Evolutionary conservation across 2,888 invertebrate species (phyloP).

Genomic region (Coelinius sp.): DNA sequence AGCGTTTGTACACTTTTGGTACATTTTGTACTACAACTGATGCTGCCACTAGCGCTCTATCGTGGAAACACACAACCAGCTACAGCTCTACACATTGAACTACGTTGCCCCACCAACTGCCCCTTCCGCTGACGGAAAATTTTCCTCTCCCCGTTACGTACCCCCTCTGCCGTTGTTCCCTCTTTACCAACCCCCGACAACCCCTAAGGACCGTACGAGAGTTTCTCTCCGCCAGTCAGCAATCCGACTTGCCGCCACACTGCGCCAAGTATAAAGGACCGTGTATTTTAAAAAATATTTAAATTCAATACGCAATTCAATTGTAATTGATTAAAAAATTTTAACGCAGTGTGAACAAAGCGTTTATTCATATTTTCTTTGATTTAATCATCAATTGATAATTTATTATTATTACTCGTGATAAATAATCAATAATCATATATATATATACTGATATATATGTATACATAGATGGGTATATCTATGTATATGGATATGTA

Average conservation of each 20-base stretch:
- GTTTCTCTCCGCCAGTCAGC: constrained; percentile 68
- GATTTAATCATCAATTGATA: not conserved
- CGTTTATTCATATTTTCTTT: not conserved
- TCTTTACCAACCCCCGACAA: constrained; percentile 37
- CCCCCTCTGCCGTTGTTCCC: constrained; percentile 51
- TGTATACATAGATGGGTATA: too few relatives aligned
- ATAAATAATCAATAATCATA: not conserved
- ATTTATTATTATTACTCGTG: not conserved
- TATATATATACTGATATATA: too few relatives aligned
- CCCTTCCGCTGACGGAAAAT: constrained; percentile 43
- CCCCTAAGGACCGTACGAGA: constrained; percentile 63
- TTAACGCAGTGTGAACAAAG: not conserved
- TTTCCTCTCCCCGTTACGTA: constrained; percentile 45
- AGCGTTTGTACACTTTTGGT: not conserved
- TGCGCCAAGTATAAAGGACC: constrained; percentile 52
- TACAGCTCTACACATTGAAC: not conserved
- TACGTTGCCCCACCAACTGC: constrained; percentile 27
- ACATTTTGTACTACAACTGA: constrained; percentile 15
- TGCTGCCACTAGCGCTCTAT: constrained; percentile 34
- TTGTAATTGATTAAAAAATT: not conserved
- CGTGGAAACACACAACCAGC: constrained; percentile 29
- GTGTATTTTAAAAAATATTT: constrained; percentile 13
- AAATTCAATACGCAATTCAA: not conserved
- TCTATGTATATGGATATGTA: not conserved
- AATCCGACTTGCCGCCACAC: constrained; percentile 67